Evolutionary conservation across 2,888 invertebrate genomes (phyloP).

Genomic region (Aricia artaxerxes): DNA sequence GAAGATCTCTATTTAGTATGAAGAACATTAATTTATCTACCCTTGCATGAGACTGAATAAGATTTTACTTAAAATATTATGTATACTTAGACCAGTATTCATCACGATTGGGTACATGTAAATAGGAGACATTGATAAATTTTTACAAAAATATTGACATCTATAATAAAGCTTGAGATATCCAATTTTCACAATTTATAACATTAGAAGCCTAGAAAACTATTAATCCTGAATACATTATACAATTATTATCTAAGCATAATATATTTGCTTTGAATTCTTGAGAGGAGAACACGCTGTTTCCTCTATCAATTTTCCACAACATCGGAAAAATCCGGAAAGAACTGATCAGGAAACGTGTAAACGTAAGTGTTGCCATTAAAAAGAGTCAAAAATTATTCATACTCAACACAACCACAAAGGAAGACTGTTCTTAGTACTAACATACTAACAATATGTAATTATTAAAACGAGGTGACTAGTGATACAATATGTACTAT

Average conservation of each 20-base stretch:
- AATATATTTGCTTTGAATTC: not conserved
- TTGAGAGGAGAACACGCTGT: not conserved
- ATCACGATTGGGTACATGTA: not conserved
- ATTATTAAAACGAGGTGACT: constrained; percentile 28
- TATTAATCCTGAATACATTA: not conserved
- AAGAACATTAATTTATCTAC: too few species aligned
- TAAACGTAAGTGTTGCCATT: constrained; percentile 10
- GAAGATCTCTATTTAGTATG: too few species aligned
- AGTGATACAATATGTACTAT: constrained; percentile 28
- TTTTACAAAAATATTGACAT: not conserved
- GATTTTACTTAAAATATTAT: too few species aligned
- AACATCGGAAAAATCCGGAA: not conserved
- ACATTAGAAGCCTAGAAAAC: not conserved
- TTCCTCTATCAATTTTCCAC: not conserved
- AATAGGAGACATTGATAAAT: not conserved
- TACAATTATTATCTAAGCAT: not conserved
- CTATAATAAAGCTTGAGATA: not conserved
- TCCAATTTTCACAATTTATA: not conserved
- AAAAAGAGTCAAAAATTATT: constrained; percentile 22
- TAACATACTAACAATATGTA: constrained; percentile 29
- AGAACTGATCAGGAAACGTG: not conserved
- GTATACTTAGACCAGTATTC: too few species aligned
- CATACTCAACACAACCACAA: constrained; percentile 28
- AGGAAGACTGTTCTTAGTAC: constrained; percentile 17
- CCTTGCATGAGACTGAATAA: too few species aligned